Base-by-base conservation (phyloP, 2,888 invertebrate species). In the Drosophila neutralis region DNA sequence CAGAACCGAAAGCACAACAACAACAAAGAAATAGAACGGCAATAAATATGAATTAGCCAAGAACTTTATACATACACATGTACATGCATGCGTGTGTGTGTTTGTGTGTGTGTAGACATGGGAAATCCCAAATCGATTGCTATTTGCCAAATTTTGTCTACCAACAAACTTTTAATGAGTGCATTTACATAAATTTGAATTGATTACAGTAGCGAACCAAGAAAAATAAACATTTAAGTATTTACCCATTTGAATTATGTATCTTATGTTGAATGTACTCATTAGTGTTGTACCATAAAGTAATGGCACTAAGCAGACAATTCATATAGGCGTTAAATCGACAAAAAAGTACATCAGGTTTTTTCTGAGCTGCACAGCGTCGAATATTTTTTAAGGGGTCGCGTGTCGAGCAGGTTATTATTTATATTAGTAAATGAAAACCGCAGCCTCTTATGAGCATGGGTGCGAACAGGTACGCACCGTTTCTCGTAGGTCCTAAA, bases 41-140 rank as follows among this genome's bases (percentile, higher is more conserved):
- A 80, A 78, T 78, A 78, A 78, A 78, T 78, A 76, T 78, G 78
- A 80, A 78, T 78, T 78, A 78, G 78, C 76, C 71, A 80, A 78
- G 70, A 79, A 54, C 57, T 61, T 77, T 60, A n/a, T 59, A 49
- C 24, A 45, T 8, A 45, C 24, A 45, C 45, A 45, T 27, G 54
- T 36, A 13, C 27, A 18, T 18, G 13, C 27, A 18, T 36, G 24
- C 18, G 2, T 36, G 11, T 18, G 10, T 36, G 56, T n/a, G 27
- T 27, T 18, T 36, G 11, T 24, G 10, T 36, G 56, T n/a, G 42
- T 67, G 52, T 57, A 68, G 60, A 67, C 79, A 45, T 63, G 82
- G 84, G 81, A 64, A 70, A 81, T 81, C 82, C 84, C 87, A 62
- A 75, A 62, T 75, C 69, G 69, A 33, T 54, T 78, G 69, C 83